Evolutionary conservation across 2,797 vertebrate genomes (phyloP).

Genomic region (Malacoctenus gilli): DNA sequence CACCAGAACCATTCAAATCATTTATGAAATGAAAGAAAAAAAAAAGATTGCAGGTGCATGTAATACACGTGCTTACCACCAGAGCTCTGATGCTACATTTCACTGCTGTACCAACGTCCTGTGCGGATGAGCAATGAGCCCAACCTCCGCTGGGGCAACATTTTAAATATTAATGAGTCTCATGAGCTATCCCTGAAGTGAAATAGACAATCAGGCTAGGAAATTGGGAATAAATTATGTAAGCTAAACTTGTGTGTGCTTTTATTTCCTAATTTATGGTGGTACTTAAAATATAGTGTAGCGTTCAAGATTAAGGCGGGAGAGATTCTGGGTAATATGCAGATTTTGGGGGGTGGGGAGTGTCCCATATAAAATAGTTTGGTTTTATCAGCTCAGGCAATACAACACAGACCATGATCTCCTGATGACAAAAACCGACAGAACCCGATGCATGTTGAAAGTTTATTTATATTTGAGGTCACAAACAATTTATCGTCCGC

Average conservation of each 20-base stretch:
- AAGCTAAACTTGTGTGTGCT: conserved; percentile 38
- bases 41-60: conserved; percentile 30
- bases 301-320: conserved; percentile 22
- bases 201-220: conserved; percentile 49
- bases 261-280: conserved; percentile 44
- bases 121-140: conserved; percentile 61
- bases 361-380: too few relatives aligned
- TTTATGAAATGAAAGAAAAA: conserved; percentile 70
- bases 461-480: conserved; percentile 27
- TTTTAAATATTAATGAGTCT: conserved; percentile 71
- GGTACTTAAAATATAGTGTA: conserved; percentile 18
- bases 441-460: too few relatives aligned
- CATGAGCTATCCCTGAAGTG: conserved; percentile 48
- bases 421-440: too few relatives aligned
- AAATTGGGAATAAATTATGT: conserved; percentile 65
- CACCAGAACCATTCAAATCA: conserved; percentile 55
- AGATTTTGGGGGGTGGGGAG: too few relatives aligned
- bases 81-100: too few relatives aligned
- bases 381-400: too few relatives aligned
- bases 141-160: conserved; percentile 52
- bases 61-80: conserved; percentile 41
- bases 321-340: conserved; percentile 11
- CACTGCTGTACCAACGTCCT: conserved; percentile 59
- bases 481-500: conserved; percentile 7
- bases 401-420: too few relatives aligned